phyloP scores from a whole-genome alignment of 1,140 invertebrate genomes.

The Plutomurus gul region DNA sequence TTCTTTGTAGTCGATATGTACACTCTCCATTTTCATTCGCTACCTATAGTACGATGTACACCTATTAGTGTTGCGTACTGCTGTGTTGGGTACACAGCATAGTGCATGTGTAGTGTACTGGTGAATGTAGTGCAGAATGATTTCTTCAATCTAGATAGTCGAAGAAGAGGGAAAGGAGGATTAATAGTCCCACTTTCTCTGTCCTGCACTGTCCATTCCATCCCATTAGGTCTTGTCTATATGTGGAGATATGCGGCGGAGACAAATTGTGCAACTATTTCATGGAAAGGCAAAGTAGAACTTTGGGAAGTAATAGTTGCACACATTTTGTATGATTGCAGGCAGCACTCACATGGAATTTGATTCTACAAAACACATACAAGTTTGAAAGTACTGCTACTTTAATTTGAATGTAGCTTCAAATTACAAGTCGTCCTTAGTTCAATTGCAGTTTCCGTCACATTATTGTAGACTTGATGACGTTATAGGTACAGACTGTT shows the following conservation, averaged over 20 bases:
- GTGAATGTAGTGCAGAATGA: neutral
- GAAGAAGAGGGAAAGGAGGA: constrained; percentile 31
- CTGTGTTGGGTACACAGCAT: neutral
- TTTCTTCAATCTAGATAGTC: neutral
- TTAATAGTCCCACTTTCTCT: constrained; percentile 42
- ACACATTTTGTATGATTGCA: neutral
- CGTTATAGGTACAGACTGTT: too few species aligned
- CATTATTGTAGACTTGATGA: too few species aligned
- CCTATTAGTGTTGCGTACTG: neutral
- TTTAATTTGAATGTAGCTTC: too few species aligned
- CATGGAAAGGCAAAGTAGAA: constrained; percentile 5
- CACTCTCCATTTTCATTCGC: neutral
- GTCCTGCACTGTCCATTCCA: constrained; percentile 31
- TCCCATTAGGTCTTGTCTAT: constrained; percentile 34
- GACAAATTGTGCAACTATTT: constrained; percentile 17
- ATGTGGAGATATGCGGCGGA: neutral
- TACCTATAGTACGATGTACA: neutral
- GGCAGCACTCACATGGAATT: too few species aligned
- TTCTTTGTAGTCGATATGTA: constrained; percentile 2
- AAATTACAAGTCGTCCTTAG: too few species aligned
- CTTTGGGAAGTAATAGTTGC: neutral
- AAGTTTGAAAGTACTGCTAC: too few species aligned
- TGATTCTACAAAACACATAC: too few species aligned
- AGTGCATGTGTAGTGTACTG: neutral
- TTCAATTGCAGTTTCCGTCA: too few species aligned